Conservation (phyloP, 1,140 invertebrate species). For the Ceratina australensis region DNA sequence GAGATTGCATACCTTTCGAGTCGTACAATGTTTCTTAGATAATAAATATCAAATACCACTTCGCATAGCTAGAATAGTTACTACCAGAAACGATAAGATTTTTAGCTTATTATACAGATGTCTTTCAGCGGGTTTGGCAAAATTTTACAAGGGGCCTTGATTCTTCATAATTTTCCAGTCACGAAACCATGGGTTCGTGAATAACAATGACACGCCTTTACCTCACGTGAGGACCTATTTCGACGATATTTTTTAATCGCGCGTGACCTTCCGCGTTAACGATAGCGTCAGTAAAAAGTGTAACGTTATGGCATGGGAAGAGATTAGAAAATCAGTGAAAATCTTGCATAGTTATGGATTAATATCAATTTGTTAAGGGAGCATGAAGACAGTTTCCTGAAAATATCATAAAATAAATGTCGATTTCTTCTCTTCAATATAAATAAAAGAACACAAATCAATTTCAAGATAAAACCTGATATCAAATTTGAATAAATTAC, state of each 20-base stretch:
- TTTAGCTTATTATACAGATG: neutral
- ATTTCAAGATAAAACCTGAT: no score
- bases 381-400: neutral
- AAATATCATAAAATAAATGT: no score
- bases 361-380: neutral
- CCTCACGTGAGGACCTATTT: neutral
- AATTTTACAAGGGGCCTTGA: neutral
- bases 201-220: neutral
- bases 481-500: no score
- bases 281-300: neutral
- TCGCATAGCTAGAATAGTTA: no score
- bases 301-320: neutral
- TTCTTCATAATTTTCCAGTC: neutral
- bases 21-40: no score
- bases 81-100: neutral
- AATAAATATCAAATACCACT: neutral
- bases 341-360: neutral
- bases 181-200: neutral
- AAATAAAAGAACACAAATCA: no score
- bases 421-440: no score
- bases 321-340: neutral
- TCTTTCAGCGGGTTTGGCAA: neutral
- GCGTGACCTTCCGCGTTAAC: neutral
- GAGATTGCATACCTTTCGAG: no score
- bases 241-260: conserved; percentile 11